Percentiles rank a stretch among this genome's conserved stretches.
These are phyloP conservation scores for Eretmocerus hayati DNA, from an alignment of 2,888 invertebrate genomes.

Conservation along the genomic window DNA sequence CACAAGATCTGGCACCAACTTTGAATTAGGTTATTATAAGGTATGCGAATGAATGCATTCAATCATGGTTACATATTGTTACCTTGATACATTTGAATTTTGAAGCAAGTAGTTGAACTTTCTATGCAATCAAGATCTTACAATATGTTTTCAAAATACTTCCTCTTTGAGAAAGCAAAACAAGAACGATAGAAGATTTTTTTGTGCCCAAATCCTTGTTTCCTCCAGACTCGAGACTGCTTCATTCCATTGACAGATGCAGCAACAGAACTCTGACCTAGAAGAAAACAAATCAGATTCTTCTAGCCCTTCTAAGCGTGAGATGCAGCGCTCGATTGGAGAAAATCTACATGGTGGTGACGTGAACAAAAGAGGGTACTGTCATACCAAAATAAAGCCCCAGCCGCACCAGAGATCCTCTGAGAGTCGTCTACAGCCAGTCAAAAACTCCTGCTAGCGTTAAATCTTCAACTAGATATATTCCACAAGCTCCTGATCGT, in stretches of 20 bases:
- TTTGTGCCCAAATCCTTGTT: no score
- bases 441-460: background rate
- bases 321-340: background rate
- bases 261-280: constrained; percentile 44
- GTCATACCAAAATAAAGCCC: background rate
- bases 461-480: background rate
- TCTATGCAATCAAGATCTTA: no score
- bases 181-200: no score
- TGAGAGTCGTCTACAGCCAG: no score
- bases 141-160: no score
- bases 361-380: background rate
- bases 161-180: no score
- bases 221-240: no score
- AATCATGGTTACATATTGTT: no score
- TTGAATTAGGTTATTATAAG: constrained; percentile 84
- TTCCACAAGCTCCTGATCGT: constrained; percentile 62
- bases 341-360: background rate
- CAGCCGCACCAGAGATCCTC: background rate
- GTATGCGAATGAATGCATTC: no score
- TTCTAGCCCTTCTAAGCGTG: constrained; percentile 47
- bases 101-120: no score
- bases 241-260: no score
- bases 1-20: constrained; percentile 76
- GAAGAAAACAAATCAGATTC: constrained; percentile 44
- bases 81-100: no score